Evolutionary conservation across 2,797 vertebrate species (phyloP), one percentile per base, ranked within the genome.

Genomic region (Buceros bicornis): DNA sequence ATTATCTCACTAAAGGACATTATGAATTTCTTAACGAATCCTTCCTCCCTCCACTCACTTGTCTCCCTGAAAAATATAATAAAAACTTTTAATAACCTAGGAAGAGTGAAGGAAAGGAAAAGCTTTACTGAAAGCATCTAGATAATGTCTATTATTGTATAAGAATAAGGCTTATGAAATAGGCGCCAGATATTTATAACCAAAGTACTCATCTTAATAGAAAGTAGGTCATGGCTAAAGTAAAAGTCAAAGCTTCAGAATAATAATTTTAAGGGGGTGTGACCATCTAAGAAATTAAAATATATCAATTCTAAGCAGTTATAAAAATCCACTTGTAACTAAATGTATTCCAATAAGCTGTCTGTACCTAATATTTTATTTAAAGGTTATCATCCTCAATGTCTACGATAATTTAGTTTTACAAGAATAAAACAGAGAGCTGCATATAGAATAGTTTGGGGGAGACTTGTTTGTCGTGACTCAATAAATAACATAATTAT

Each of bases 171-270:
- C n/a, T 93, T 70, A 22, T 85, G 84, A 91, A 91, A 86, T 47
- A 94, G 61, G 61, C 5, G 3, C 20, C 57, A 78, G 86, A 89
- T 80, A 93, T 48, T 91, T 78, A 74, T 76, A 90, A 8, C 5
- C 20, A 53, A 81, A 90, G 66, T 72, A 72, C n/a, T 82, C 35
- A 73, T 86, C 62, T 89, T 77, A 87, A 72, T 22, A 91, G 79
- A 94, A 96, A 94, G 42, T 80, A 93, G 92, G 89, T 88, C 82
- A 94, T 29, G 37, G 65, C 29, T 86, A 91, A 76, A 3, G 3
- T 91, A 61, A 82, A 76, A 96, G 28, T 48, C 29, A 72, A 65
- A 58, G 37, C 58, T 76, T 92, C 65, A 83, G 51, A 93, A 92
- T 81, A 94, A 93, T 78, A 3, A 70, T 74, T 83, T 85, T 85